These are phyloP conservation scores for Nemoura dubitans DNA, from an alignment of 2,888 invertebrate species.

Conservation along the genomic window DNA sequence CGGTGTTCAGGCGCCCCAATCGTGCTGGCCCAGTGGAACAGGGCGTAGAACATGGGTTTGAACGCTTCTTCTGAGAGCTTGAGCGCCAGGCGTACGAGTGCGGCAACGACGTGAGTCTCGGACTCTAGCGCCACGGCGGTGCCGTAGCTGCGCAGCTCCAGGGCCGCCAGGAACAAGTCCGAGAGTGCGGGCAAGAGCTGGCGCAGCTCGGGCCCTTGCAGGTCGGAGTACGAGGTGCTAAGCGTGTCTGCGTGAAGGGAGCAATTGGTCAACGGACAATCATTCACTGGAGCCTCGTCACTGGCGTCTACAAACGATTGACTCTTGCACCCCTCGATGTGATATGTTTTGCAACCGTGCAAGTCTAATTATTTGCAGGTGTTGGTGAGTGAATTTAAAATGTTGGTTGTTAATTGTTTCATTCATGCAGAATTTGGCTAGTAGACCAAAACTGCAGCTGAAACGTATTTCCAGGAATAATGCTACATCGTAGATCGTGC, in stretches of 20 bases:
- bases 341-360: too few relatives aligned
- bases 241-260: constrained; percentile 17
- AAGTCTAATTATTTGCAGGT: too few relatives aligned
- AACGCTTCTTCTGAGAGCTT: constrained; percentile 91
- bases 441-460: too few relatives aligned
- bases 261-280: not conserved
- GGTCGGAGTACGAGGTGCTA: constrained; percentile 64
- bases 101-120: constrained; percentile 79
- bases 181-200: constrained; percentile 74
- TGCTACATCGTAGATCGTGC: too few relatives aligned
- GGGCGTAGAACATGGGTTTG: constrained; percentile 84
- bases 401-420: too few relatives aligned
- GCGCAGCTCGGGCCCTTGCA: constrained; percentile 71
- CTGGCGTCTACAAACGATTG: not conserved
- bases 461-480: too few relatives aligned
- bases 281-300: too few relatives aligned
- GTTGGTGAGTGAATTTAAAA: too few relatives aligned
- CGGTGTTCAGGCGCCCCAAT: constrained; percentile 68
- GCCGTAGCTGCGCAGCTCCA: constrained; percentile 65
- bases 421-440: too few relatives aligned
- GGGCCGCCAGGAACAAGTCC: constrained; percentile 73
- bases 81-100: constrained; percentile 81
- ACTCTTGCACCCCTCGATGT: too few relatives aligned
- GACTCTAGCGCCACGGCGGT: constrained; percentile 63
- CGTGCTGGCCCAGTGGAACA: constrained; percentile 86